A percentile compares a stretch with the other conserved stretches of the same genome.
These are phyloP conservation scores for Tinea semifulvella DNA, from an alignment of 2,888 invertebrate species.

Conservation along the genomic window DNA sequence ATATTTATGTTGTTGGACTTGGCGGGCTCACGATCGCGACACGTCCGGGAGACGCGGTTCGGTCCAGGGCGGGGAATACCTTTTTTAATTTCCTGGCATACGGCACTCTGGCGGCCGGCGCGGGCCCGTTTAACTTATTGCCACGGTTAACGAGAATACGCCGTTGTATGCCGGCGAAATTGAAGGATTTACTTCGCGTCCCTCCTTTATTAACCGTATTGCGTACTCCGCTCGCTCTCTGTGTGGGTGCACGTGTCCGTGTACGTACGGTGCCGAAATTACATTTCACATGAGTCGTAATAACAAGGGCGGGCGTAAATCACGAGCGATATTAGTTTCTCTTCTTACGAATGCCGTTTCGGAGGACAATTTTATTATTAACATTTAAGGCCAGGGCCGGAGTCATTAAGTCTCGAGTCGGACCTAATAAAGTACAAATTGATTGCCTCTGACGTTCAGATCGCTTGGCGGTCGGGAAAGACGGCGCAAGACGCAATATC, in stretches of 20 bases:
- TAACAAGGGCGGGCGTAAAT: conserved; percentile 65
- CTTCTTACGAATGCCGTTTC: conserved; percentile 54
- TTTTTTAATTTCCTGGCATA: conserved; percentile 54
- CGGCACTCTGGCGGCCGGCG: conserved; percentile 21
- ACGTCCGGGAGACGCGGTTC: conserved; percentile 24
- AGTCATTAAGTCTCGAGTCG: too few relatives aligned
- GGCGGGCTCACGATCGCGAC: conserved; percentile 2
- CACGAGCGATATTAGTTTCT: conserved; percentile 65
- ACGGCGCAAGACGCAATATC: conserved; percentile 44
- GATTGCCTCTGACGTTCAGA: too few relatives aligned
- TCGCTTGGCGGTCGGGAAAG: conserved; percentile 23
- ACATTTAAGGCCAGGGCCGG: conserved; percentile 16
- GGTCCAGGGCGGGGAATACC: conserved; percentile 40
- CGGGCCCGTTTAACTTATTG: conserved; percentile 63
- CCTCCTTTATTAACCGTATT: conserved; percentile 67
- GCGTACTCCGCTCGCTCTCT: conserved; percentile 39
- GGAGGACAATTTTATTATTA: conserved; percentile 25
- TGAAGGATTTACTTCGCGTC: conserved; percentile 67
- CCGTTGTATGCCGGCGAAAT: conserved; percentile 65
- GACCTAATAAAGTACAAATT: too few relatives aligned
- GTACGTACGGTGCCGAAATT: conserved; percentile 61
- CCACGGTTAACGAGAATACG: conserved; percentile 66
- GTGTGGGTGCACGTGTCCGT: conserved; percentile 49
- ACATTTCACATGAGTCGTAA: conserved; percentile 67
- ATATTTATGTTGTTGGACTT: conserved; percentile 1